Evolutionary conservation across 2,888 invertebrate genomes (phyloP).

Genomic region (Cephus rjabovi): DNA sequence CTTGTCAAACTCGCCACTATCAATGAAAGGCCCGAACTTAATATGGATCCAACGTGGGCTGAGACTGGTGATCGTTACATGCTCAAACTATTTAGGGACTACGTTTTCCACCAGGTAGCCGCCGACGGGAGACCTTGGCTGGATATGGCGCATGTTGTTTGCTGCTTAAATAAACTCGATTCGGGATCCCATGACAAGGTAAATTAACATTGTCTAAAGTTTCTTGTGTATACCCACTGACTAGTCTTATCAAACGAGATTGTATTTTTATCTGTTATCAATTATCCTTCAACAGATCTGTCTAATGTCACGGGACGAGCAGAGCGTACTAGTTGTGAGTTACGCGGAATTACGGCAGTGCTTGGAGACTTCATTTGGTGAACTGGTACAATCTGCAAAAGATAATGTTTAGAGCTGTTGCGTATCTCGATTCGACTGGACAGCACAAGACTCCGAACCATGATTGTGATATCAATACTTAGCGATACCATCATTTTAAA

Average conservation of each 20-base stretch:
- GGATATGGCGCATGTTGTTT: slow-evolving; percentile 94
- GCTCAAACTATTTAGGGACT: slow-evolving; percentile 97
- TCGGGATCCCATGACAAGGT: slow-evolving; percentile 85
- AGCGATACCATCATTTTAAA: slow-evolving; percentile 57
- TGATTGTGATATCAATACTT: slow-evolving; percentile 65
- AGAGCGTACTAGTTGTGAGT: slow-evolving; percentile 94
- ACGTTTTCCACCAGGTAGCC: slow-evolving; percentile 95
- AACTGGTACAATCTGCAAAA: slow-evolving; percentile 75
- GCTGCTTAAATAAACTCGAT: slow-evolving; percentile 93
- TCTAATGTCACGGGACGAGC: slow-evolving; percentile 95
- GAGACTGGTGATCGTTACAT: slow-evolving; percentile 99
- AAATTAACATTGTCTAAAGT: slow-evolving; percentile 33
- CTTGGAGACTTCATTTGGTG: slow-evolving; percentile 91
- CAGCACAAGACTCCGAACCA: slow-evolving; percentile 51
- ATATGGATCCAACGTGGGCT: slow-evolving; percentile 94
- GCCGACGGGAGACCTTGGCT: slow-evolving; percentile 95
- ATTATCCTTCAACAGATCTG: slow-evolving; percentile 75
- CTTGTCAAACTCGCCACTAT: slow-evolving; percentile 93
- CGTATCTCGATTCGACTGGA: slow-evolving; percentile 34
- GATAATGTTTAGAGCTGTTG: slow-evolving; percentile 43
- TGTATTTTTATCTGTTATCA: slow-evolving; percentile 11
- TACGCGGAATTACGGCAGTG: slow-evolving; percentile 96
- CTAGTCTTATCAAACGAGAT: slow-evolving; percentile 3
- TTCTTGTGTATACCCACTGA: neutral
- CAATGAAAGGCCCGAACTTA: slow-evolving; percentile 95